Conservation (phyloP, 2,888 invertebrate species). For the Zaprionus lineosus region DNA sequence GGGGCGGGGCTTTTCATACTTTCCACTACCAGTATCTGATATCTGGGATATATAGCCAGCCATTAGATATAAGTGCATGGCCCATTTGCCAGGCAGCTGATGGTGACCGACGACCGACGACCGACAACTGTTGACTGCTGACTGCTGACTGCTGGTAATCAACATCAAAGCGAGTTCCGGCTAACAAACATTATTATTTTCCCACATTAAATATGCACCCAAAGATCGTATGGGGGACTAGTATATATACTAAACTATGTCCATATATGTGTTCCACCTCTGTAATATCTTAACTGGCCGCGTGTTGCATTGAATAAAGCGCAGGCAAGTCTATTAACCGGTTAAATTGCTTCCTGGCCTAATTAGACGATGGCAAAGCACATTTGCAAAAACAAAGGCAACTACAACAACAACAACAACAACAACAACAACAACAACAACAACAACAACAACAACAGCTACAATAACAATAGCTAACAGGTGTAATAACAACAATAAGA, state of each 20-base stretch:
- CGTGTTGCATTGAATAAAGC: slow-evolving; percentile 43
- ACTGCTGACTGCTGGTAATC: slow-evolving; percentile 1
- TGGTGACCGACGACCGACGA: too few species aligned
- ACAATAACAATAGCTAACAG: not conserved
- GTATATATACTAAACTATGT: slow-evolving; percentile 5
- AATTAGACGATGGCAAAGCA: slow-evolving; percentile 50
- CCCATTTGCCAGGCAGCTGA: slow-evolving; percentile 33
- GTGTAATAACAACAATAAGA: slow-evolving; percentile 24
- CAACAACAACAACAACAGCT: slow-evolving; percentile 6
- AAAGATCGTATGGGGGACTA: slow-evolving; percentile 33
- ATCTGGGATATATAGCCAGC: slow-evolving; percentile 25
- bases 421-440: slow-evolving; percentile 4
- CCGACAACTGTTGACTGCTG: slow-evolving; percentile 20
- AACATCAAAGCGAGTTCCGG: slow-evolving; percentile 54
- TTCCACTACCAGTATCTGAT: slow-evolving; percentile 3
- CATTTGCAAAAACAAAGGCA: too few species aligned
- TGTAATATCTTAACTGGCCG: slow-evolving; percentile 21
- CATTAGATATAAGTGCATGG: slow-evolving; percentile 57
- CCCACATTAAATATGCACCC: slow-evolving; percentile 70
- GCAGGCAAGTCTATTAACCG: slow-evolving; percentile 55
- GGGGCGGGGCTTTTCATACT: slow-evolving; percentile 18
- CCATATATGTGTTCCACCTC: slow-evolving; percentile 3
- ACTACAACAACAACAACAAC: slow-evolving; percentile 8
- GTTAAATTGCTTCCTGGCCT: slow-evolving; percentile 70
- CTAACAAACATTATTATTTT: slow-evolving; percentile 54